Evolutionary conservation across 2,113 vertebrate species (phyloP).

Genomic region (Elanus axillaris): DNA sequence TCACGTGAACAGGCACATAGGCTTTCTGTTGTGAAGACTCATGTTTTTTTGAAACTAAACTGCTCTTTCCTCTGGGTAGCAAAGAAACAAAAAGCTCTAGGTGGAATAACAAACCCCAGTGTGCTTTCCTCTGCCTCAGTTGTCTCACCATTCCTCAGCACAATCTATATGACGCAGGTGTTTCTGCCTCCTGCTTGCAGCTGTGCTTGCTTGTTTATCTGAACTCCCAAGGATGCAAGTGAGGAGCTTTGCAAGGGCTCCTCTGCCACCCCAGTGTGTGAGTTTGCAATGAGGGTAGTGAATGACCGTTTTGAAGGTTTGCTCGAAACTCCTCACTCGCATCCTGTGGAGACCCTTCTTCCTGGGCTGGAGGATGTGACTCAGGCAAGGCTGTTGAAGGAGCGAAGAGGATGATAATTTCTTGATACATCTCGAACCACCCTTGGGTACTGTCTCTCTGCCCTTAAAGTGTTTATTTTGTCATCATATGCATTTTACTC

Average conservation of each 20-base stretch:
- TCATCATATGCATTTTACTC: background rate
- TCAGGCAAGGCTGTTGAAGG: background rate
- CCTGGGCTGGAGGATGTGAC: background rate
- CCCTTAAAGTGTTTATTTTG: background rate
- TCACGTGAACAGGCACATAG: background rate
- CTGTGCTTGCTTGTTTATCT: background rate
- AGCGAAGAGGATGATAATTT: background rate
- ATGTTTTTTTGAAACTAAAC: background rate
- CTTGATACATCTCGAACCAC: background rate
- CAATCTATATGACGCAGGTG: accelerated
- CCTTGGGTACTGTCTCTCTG: background rate
- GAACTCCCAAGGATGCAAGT: background rate
- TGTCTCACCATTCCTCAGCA: background rate
- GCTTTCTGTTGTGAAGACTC: background rate
- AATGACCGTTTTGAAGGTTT: background rate
- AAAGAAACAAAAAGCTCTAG: background rate
- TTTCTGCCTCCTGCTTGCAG: background rate
- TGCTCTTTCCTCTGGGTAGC: background rate
- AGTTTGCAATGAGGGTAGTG: background rate
- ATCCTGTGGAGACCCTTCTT: background rate
- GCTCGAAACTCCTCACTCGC: background rate
- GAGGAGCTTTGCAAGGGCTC: background rate
- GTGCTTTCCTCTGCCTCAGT: background rate
- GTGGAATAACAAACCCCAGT: background rate
- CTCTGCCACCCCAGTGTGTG: background rate